A percentile compares a stretch with the other conserved stretches of the same genome.
Conservation (phyloP, 2,797 vertebrate species). For the Anguilla pacifica region DNA sequence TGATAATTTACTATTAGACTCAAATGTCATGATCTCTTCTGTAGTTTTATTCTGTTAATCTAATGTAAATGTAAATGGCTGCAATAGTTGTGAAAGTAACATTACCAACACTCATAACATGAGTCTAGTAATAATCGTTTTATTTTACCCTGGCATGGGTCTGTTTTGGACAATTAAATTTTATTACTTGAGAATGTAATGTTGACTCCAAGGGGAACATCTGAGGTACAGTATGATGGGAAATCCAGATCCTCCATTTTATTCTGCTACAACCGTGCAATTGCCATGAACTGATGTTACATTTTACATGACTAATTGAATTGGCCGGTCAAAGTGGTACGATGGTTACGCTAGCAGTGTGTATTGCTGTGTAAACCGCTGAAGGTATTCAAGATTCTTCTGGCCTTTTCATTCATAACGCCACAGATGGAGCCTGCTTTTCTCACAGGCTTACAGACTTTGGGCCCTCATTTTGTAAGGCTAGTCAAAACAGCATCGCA, state of each 20-base stretch:
- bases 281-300: conserved; percentile 54
- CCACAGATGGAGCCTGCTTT: not conserved
- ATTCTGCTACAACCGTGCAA: conserved; percentile 54
- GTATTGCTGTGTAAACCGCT: conserved; percentile 3
- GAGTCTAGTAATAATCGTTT: conserved; percentile 43
- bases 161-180: conserved; percentile 74
- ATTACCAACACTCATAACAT: conserved; percentile 31
- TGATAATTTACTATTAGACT: not conserved
- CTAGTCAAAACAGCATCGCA: conserved; percentile 30
- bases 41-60: not conserved
- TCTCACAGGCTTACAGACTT: conserved; percentile 40
- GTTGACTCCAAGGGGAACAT: conserved; percentile 59
- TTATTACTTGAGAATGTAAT: conserved; percentile 64
- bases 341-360: conserved; percentile 43
- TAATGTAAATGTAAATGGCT: conserved; percentile 18
- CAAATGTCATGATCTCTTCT: not conserved
- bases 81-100: conserved; percentile 25
- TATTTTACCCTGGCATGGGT: conserved; percentile 65
- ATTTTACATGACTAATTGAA: conserved; percentile 53
- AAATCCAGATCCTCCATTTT: conserved; percentile 62
- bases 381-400: conserved; percentile 37
- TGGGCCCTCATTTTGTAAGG: conserved; percentile 68
- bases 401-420: conserved; percentile 19
- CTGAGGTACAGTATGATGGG: conserved; percentile 60
- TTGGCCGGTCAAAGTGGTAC: not conserved